Conservation (phyloP, 2,113 vertebrate species). For the Grantiella picta region DNA sequence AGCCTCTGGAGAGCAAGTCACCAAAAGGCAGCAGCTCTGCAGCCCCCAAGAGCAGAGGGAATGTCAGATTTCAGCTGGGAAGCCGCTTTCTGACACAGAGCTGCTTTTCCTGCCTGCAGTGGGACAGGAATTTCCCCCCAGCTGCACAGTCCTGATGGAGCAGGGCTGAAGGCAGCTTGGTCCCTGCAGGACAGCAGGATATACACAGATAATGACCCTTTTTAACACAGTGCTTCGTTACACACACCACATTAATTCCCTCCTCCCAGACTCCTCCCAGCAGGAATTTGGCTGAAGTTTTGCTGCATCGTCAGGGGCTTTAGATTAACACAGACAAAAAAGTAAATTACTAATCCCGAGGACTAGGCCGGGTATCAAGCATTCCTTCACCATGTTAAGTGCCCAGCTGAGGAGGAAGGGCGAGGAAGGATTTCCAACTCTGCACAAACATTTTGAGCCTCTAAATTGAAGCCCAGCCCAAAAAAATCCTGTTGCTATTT, state of each 20-base stretch:
- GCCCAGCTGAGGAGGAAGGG: not conserved
- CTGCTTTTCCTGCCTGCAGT: not conserved
- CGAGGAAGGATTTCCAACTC: not conserved
- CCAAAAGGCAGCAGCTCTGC: not conserved
- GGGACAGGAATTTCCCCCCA: accelerated
- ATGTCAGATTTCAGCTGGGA: not conserved
- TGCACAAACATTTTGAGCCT: not conserved
- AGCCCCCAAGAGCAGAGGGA: not conserved
- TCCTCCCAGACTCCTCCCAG: not conserved
- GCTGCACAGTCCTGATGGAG: not conserved
- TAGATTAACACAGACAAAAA: not conserved
- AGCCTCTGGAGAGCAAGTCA: not conserved
- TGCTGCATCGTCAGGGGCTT: not conserved
- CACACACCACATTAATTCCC: not conserved
- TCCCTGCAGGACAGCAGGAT: not conserved
- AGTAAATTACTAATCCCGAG: not conserved
- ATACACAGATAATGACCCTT: not conserved
- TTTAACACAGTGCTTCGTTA: not conserved
- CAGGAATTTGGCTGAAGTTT: not conserved
- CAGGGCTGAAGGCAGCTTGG: no score
- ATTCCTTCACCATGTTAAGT: not conserved
- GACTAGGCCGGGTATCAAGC: not conserved
- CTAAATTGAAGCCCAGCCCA: not conserved
- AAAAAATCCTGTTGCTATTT: not conserved
- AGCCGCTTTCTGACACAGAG: accelerated